A percentile compares a stretch with the other conserved stretches of the same genome.
Conservation (phyloP, 2,113 vertebrate genomes). For the Drymodes brunneopygia region DNA sequence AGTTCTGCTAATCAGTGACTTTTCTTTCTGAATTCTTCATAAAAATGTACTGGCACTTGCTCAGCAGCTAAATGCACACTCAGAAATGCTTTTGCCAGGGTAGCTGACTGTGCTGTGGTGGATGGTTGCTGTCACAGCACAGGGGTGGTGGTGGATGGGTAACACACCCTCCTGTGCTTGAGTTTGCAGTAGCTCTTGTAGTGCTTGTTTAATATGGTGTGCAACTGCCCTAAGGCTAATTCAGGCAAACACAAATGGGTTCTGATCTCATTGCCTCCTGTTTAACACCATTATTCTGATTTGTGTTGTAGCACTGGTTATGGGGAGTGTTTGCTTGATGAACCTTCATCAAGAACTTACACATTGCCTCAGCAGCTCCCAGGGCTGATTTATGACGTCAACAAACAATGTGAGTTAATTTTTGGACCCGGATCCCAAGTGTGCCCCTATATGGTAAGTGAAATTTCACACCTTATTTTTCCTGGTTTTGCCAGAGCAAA, state of each 20-base stretch:
- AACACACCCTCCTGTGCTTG: not conserved
- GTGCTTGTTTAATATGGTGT: not conserved
- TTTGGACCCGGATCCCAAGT: slow-evolving; percentile 96
- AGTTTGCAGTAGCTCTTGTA: not conserved
- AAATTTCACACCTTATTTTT: slow-evolving; percentile 7
- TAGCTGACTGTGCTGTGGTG: not conserved
- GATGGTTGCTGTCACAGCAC: not conserved
- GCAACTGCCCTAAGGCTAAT: not conserved
- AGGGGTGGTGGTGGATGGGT: not conserved
- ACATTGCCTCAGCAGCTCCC: slow-evolving; percentile 88
- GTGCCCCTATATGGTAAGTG: slow-evolving; percentile 98
- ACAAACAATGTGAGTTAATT: slow-evolving; percentile 99
- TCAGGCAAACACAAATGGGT: not conserved
- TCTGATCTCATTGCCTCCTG: not conserved
- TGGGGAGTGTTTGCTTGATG: slow-evolving; percentile 95
- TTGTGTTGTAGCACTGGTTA: slow-evolving; percentile 92
- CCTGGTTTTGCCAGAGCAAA: not conserved
- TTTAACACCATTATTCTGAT: slow-evolving; percentile 61
- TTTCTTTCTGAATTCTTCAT: not conserved
- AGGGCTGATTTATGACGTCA: slow-evolving; percentile 90
- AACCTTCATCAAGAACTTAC: slow-evolving; percentile 89
- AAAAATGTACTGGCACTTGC: not conserved
- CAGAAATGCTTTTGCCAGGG: not conserved
- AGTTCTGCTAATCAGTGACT: not conserved
- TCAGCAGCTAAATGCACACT: not conserved